Conservation (phyloP, 2,113 vertebrate genomes). For the Misgurnus anguillicaudatus region DNA sequence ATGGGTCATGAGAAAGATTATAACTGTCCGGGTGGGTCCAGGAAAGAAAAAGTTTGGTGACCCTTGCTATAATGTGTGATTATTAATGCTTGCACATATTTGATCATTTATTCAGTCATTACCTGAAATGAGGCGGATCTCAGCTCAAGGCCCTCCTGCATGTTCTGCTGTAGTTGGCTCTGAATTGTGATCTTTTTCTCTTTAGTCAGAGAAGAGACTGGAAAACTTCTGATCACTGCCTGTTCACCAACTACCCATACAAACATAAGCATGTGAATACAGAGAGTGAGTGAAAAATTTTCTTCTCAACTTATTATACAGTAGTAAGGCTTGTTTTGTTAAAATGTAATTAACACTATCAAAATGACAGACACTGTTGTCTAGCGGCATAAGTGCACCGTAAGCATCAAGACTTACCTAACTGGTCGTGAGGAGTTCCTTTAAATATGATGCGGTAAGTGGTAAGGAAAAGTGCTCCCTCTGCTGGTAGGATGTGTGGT, state of each 20-base stretch:
- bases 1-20: too few relatives aligned
- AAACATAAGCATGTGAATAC: conserved; percentile 25
- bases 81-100: neutral
- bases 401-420: conserved; percentile 75
- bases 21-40: neutral
- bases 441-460: conserved; percentile 96
- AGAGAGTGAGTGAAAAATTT: too few relatives aligned
- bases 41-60: neutral
- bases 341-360: too few relatives aligned
- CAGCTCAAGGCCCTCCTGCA: conserved; percentile 95
- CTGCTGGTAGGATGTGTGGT: conserved; percentile 95
- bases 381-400: neutral
- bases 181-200: conserved; percentile 97
- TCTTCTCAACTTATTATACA: too few relatives aligned
- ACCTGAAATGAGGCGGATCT: conserved; percentile 95
- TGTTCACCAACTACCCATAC: conserved; percentile 90
- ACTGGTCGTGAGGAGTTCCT: conserved; percentile 92
- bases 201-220: conserved; percentile 90
- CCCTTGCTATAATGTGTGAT: neutral
- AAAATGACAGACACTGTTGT: too few relatives aligned
- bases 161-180: conserved; percentile 93
- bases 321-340: too few relatives aligned
- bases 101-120: conserved; percentile 4
- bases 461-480: conserved; percentile 96
- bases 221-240: conserved; percentile 90